Conservation (phyloP, 2,888 invertebrate genomes). For the Ectobius pallidus region DNA sequence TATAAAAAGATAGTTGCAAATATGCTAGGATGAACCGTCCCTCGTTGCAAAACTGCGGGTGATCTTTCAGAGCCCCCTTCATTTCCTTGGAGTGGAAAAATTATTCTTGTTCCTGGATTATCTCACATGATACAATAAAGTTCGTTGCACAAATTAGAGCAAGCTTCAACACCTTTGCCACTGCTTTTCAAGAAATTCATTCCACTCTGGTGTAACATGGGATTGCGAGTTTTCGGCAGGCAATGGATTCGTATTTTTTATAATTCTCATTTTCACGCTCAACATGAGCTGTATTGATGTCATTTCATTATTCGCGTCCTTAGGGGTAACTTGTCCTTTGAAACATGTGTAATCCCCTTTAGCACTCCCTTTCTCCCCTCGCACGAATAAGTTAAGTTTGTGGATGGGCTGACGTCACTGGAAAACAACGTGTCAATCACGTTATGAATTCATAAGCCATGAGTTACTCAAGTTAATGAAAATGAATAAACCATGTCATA, state of each 20-base stretch:
- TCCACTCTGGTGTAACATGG: not conserved
- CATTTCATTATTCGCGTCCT: conserved; percentile 6
- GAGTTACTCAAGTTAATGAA: too few species aligned
- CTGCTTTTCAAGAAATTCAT: conserved; percentile 20
- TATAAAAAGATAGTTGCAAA: too few species aligned
- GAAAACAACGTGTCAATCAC: too few species aligned
- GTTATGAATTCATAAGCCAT: too few species aligned
- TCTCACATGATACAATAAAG: not conserved
- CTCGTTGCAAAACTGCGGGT: not conserved
- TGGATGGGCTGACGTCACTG: not conserved
- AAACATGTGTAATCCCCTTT: not conserved
- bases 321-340: not conserved
- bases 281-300: not conserved
- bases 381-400: not conserved
- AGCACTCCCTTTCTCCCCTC: not conserved
- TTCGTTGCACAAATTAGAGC: conserved; percentile 15
- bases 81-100: not conserved
- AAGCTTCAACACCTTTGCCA: conserved; percentile 16
- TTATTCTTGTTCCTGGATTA: conserved; percentile 5
- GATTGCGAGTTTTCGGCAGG: not conserved
- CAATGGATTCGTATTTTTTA: not conserved
- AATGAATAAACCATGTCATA: too few species aligned
- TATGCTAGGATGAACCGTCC: too few species aligned
- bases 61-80: not conserved
- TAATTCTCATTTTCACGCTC: not conserved